phyloP scores from a whole-genome alignment of 2,113 vertebrate genomes.

The Buteo buteo region DNA sequence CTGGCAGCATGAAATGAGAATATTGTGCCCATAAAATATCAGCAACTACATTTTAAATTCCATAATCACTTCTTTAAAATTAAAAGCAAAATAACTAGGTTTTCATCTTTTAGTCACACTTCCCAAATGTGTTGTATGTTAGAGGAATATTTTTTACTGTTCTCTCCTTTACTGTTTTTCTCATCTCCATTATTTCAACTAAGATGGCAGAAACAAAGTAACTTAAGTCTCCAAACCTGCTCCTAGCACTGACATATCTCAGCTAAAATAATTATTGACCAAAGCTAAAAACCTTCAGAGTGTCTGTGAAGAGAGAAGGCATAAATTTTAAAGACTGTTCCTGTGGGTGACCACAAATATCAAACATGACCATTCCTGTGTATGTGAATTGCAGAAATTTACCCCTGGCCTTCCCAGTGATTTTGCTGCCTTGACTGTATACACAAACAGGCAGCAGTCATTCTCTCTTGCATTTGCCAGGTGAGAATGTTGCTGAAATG shows the following conservation, averaged over 20 bases:
- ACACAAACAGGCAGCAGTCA: background rate
- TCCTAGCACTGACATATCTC: background rate
- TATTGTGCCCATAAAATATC: background rate
- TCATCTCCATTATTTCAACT: background rate
- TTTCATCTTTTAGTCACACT: background rate
- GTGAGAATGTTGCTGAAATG: background rate
- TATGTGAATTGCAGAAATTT: background rate
- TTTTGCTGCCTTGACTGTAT: background rate
- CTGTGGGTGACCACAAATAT: background rate
- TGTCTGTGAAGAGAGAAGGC: background rate
- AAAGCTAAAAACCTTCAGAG: background rate
- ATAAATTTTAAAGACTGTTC: background rate
- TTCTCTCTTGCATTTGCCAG: background rate
- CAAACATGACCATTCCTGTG: rapidly evolving
- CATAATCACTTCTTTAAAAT: background rate
- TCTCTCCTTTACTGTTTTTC: background rate
- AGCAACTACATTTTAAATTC: background rate
- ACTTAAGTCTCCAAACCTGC: background rate
- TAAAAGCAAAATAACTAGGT: background rate
- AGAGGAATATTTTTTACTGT: background rate
- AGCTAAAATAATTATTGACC: background rate
- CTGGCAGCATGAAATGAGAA: background rate
- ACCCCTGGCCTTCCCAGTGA: background rate
- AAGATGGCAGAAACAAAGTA: background rate
- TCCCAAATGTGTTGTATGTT: background rate